Evolutionary conservation across 1,140 invertebrate genomes (phyloP).

Genomic region (Caenorhabditis latens): DNA sequence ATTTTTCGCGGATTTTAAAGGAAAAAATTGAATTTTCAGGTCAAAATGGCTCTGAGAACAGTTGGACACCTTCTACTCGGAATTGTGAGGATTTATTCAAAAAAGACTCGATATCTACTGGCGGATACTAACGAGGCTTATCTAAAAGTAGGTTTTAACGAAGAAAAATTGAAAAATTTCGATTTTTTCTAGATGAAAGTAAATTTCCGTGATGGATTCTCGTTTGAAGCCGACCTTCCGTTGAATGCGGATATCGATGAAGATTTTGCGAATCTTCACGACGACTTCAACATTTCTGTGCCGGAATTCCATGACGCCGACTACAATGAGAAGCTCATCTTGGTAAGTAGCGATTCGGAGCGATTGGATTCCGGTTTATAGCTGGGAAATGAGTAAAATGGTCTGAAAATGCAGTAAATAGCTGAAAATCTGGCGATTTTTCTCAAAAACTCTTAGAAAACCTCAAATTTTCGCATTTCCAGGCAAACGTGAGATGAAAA

Average conservation of each 20-base stretch:
- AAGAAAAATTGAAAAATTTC: conserved; percentile 89
- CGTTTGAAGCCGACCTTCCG: conserved; percentile 5
- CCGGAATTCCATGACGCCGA: conserved; percentile 88
- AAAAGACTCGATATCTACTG: conserved; percentile 97
- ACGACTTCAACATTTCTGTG: conserved; percentile 92
- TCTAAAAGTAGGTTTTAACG: conserved; percentile 84
- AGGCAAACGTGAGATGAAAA: too few relatives aligned
- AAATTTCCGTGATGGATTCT: conserved; percentile 26
- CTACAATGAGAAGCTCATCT: conserved; percentile 14
- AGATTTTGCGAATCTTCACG: conserved; percentile 62
- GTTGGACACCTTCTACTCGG: conserved; percentile 97
- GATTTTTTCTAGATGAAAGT: conserved; percentile 46
- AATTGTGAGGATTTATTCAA: conserved; percentile 96
- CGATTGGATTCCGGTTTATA: background rate
- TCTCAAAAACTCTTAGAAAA: too few relatives aligned
- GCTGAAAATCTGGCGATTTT: too few relatives aligned
- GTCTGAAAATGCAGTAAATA: too few relatives aligned
- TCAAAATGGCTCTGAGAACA: conserved; percentile 97
- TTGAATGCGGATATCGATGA: conserved; percentile 28
- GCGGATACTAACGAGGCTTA: conserved; percentile 99
- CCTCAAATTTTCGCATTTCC: too few relatives aligned
- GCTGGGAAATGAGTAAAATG: background rate
- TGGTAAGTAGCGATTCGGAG: background rate
- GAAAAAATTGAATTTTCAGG: conserved; percentile 80
- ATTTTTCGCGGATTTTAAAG: background rate